Base-by-base conservation (phyloP, 35 echinoderm and acorn worm genomes). In the Apostichopus parvimensis region DNA sequence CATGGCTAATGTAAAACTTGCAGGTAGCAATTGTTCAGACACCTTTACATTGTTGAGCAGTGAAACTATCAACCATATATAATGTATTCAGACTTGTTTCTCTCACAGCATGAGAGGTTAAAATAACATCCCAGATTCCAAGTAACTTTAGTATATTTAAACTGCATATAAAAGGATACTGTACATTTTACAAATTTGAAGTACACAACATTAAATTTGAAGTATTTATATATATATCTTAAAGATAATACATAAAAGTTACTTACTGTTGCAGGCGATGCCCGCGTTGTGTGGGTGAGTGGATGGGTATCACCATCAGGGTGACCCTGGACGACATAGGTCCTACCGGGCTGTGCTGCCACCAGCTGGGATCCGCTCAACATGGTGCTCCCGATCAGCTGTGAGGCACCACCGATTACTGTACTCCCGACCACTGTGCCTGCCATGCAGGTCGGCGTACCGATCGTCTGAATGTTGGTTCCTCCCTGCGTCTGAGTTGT, bases 241-340 rank as follows among this genome's bases (percentile, higher is more conserved):
- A 45, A 45, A 3, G 34, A 61, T 61, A 61, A 11, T 61, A 61
- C 58, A 75, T 24, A 6, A 73, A 18, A 75, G 71, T 54, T 77
- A 91, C 97, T 99, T 88, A 99, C 97, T 84, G 97, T 99, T 8
- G 97, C 97, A 65, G 97, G 97, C 8, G 97, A 99, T 93, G 97
- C 97, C 64, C 97, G 81, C 9, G 97, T 99, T 57, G 95, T 99
- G 93, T 99, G 95, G 72, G 95, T 99, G 5, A 99, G 79, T 15
- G 97, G 97, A 76, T 94, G 95, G 9, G 89, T 91, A 71, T 99
- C 93, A 14, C 95, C 95, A 80, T 99, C 97, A 78, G 94, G 92
- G 66, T 99, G 94, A 4, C 97, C 97, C 71, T 94, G 93, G 21
- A 99, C 90, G 6, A 99, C 85, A 86, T 94, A 99, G 9, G 97